phyloP scores from a whole-genome alignment of 2,797 vertebrate species.

The Tangara arthus region DNA sequence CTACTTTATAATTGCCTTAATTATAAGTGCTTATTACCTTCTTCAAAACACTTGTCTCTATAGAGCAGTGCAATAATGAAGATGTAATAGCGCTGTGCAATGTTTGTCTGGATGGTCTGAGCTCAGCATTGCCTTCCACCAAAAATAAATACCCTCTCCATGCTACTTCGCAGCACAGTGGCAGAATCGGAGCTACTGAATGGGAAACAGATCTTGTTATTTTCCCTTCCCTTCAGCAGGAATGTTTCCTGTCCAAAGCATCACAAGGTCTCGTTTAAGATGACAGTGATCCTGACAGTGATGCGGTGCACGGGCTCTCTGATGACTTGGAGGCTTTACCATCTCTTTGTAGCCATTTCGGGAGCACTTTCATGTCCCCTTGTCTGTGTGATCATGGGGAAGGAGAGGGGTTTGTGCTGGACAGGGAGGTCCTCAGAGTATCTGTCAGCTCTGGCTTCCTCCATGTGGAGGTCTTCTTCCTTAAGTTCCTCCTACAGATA shows the following conservation, averaged over 20 bases:
- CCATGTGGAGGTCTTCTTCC: neutral
- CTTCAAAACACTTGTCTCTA: conserved; percentile 60
- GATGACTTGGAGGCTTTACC: neutral
- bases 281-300: neutral
- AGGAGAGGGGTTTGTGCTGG: neutral
- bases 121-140: neutral
- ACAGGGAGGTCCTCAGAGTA: neutral
- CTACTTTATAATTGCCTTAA: conserved; percentile 65
- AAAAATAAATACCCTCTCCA: neutral
- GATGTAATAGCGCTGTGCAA: neutral
- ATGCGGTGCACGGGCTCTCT: accelerated
- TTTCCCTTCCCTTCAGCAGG: neutral
- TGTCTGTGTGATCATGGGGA: neutral
- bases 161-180: accelerated
- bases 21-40: conserved; percentile 64
- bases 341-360: neutral
- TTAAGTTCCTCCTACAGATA: neutral
- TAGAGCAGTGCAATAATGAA: conserved; percentile 37
- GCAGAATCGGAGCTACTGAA: neutral
- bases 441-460: neutral
- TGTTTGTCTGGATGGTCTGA: conserved; percentile 5
- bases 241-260: neutral
- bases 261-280: neutral
- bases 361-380: neutral
- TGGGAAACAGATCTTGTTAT: neutral